Conservation (phyloP, 2,888 invertebrate genomes). For the Minunthozetes semirufus region DNA sequence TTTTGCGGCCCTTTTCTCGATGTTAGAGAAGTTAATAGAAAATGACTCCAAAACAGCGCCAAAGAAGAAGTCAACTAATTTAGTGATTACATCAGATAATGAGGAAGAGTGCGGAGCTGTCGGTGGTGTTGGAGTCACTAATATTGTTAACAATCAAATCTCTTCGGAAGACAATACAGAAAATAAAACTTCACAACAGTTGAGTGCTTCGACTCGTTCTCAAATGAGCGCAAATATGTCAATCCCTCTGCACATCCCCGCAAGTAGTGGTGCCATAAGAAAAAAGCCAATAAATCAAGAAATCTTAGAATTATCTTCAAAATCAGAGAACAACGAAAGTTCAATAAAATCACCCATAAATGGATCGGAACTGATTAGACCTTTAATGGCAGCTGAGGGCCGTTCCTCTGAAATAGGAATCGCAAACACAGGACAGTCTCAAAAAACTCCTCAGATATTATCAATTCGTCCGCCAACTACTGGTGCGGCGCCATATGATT, state of each 20-base stretch:
- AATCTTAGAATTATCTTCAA: conserved; percentile 21
- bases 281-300: conserved; percentile 33
- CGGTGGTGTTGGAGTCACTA: conserved; percentile 21
- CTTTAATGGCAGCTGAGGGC: conserved; percentile 37
- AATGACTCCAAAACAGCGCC: not conserved
- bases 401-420: conserved; percentile 33
- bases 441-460: conserved; percentile 14
- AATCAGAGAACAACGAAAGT: not conserved
- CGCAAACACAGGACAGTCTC: not conserved
- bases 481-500: conserved; percentile 23
- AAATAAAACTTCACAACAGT: not conserved
- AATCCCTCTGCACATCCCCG: conserved; percentile 33
- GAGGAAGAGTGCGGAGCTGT: conserved; percentile 25
- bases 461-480: conserved; percentile 36
- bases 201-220: not conserved
- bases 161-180: not conserved
- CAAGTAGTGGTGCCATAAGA: conserved; percentile 36
- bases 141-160: conserved; percentile 13
- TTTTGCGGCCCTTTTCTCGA: conserved; percentile 25
- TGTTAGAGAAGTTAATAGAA: conserved; percentile 28
- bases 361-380: conserved; percentile 30
- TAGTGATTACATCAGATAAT: conserved; percentile 8
- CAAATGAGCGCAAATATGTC: conserved; percentile 7
- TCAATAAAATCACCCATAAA: not conserved
- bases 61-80: not conserved